These are phyloP conservation scores for Pemphredon lugubris DNA, from an alignment of 2,888 invertebrate species.

Conservation along the genomic window DNA sequence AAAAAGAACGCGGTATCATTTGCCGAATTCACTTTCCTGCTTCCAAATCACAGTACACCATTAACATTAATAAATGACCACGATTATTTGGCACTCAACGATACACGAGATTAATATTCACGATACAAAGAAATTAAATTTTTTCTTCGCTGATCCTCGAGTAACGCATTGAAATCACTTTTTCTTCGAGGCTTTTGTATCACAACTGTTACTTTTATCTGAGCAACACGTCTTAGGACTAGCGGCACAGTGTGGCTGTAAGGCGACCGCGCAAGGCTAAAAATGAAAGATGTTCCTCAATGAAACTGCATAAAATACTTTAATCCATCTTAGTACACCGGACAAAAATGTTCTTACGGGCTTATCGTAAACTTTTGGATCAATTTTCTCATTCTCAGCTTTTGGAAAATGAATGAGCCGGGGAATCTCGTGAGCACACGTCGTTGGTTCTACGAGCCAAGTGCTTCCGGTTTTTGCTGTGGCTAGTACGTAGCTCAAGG, in stretches of 20 bases:
- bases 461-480: slow-evolving; percentile 61
- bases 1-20: slow-evolving; percentile 80
- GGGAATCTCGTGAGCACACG: slow-evolving; percentile 54
- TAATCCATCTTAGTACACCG: too few species aligned
- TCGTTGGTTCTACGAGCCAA: slow-evolving; percentile 68
- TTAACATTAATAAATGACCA: too few species aligned
- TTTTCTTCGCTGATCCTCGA: too few species aligned
- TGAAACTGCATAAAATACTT: background rate
- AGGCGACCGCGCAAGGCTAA: slow-evolving; percentile 10
- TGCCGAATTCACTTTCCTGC: slow-evolving; percentile 81
- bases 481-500: slow-evolving; percentile 66
- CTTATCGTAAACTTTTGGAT: slow-evolving; percentile 46
- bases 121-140: too few species aligned
- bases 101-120: too few species aligned
- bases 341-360: too few species aligned
- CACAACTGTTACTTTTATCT: background rate
- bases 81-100: too few species aligned
- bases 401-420: slow-evolving; percentile 54
- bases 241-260: background rate
- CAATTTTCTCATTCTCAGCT: slow-evolving; percentile 30
- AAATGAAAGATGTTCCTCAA: background rate
- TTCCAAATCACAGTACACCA: too few species aligned
- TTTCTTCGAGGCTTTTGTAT: background rate
- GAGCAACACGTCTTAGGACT: background rate
- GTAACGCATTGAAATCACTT: too few species aligned